These are phyloP conservation scores for Drosophila birchii DNA, from an alignment of 2,888 invertebrate species.

Conservation along the genomic window DNA sequence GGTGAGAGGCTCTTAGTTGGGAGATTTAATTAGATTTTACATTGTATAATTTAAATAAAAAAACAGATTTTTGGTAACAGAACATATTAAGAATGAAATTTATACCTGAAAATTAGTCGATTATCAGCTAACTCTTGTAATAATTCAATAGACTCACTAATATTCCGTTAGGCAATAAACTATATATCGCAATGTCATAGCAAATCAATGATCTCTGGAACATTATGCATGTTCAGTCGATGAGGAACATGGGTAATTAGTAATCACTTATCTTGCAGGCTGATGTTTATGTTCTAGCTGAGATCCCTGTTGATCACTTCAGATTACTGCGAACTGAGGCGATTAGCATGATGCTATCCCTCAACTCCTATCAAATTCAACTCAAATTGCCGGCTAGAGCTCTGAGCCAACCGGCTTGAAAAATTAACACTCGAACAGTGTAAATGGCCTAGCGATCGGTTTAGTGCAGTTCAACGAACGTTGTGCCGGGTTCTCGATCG, in stretches of 20 bases:
- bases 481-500: slow-evolving; percentile 24
- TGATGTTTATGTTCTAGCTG: slow-evolving; percentile 17
- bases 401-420: slow-evolving; percentile 32
- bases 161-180: neutral
- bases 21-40: no score
- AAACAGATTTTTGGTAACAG: neutral
- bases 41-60: no score
- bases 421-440: slow-evolving; percentile 40
- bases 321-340: slow-evolving; percentile 18
- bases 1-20: no score
- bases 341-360: slow-evolving; percentile 32
- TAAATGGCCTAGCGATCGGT: slow-evolving; percentile 35
- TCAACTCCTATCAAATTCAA: slow-evolving; percentile 26
- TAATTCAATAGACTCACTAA: neutral
- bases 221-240: slow-evolving; percentile 9
- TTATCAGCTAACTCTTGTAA: neutral
- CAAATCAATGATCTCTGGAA: slow-evolving; percentile 5
- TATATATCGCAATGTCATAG: neutral
- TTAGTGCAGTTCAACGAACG: slow-evolving; percentile 47
- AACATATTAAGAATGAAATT: neutral
- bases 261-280: slow-evolving; percentile 18
- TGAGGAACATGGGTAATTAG: slow-evolving; percentile 25
- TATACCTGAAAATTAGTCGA: neutral
- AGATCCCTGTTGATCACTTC: slow-evolving; percentile 6
- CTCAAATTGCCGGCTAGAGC: slow-evolving; percentile 17